Conservation (phyloP, 2,888 invertebrate genomes). For the Pachliopta kotzebuea region DNA sequence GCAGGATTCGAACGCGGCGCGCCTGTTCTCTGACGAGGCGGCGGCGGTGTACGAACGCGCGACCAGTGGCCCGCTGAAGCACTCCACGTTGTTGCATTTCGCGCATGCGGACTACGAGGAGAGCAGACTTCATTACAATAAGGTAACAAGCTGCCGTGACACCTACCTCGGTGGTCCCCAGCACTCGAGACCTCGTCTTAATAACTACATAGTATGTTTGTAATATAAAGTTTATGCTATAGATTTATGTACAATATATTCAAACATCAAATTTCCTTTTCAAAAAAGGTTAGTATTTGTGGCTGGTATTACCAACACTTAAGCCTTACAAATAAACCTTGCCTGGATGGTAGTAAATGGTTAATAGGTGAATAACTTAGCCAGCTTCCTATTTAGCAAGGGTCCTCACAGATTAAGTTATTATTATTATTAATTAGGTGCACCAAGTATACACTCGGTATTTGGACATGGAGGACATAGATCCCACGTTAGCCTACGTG, state of each 20-base stretch:
- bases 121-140: conserved; percentile 96
- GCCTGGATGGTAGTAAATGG: too few relatives aligned
- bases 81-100: conserved; percentile 96
- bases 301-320: too few relatives aligned
- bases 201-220: too few relatives aligned
- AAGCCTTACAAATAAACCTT: too few relatives aligned
- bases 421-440: conserved; percentile 48
- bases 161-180: too few relatives aligned
- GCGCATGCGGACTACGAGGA: conserved; percentile 99
- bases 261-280: too few relatives aligned
- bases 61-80: conserved; percentile 90
- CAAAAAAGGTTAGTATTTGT: too few relatives aligned
- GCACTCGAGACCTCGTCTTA: too few relatives aligned
- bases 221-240: too few relatives aligned
- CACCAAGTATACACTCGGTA: conserved; percentile 97
- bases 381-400: too few relatives aligned
- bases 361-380: too few relatives aligned
- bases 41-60: conserved; percentile 97
- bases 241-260: too few relatives aligned
- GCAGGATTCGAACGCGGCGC: conserved; percentile 95
- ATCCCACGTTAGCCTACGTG: conserved; percentile 98
- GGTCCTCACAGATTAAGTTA: neutral
- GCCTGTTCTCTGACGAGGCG: conserved; percentile 96
- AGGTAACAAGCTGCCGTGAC: conserved; percentile 71
- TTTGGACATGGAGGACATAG: conserved; percentile 92